Evolutionary conservation across 2,113 vertebrate species (phyloP), one percentile per base, ranked within the genome.

Genomic region (Oriolus oriolus): DNA sequence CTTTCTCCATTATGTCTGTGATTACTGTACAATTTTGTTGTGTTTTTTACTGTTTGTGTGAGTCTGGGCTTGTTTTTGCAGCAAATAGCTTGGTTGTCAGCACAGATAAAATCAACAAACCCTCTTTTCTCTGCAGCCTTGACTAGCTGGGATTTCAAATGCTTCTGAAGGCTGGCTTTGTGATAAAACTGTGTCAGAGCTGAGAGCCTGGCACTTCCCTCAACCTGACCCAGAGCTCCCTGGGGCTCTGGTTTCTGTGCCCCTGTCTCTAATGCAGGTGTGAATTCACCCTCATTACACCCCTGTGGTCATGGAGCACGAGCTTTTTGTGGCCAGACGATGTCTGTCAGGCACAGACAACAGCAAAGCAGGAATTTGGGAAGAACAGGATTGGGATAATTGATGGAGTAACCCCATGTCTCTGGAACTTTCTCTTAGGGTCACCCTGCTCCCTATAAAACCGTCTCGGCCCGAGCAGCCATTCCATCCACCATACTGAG

Each of bases 361-460:
- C 12, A 42, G 37, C 57, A 35, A 3, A 44, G n/a, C 2, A 68
- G 54, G 33, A 26, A 47, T 33, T 22, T 37, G 37, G 73, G 53
- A 47, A 16, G 74, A 27, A 11, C 0, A 44, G 44, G 23, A 4
- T 45, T 30, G 49, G 49, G 52, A 3, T 65, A 59, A 42, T 6
- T 30, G 41, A 5, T 70, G 66, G 28, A 37, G 66, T 90, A 78
- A 94, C 45, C 18, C 35, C 1, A 0, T 69, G 17, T 66, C 23
- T 90, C 59, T 73, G 41, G 21, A 50, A 27, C 24, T 94, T 79
- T 59, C 41, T 70, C 12, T 6, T 69, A 99, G 99, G 99, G 99
- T 66, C 98, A 99, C 75, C 97, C 98, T 6, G 99, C 99, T 31
- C 98, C 99, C 1, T 99, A 99, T 35, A 99, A 99, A 95, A 99